Conservation (phyloP, 2,888 invertebrate genomes). For the Nomada flava region DNA sequence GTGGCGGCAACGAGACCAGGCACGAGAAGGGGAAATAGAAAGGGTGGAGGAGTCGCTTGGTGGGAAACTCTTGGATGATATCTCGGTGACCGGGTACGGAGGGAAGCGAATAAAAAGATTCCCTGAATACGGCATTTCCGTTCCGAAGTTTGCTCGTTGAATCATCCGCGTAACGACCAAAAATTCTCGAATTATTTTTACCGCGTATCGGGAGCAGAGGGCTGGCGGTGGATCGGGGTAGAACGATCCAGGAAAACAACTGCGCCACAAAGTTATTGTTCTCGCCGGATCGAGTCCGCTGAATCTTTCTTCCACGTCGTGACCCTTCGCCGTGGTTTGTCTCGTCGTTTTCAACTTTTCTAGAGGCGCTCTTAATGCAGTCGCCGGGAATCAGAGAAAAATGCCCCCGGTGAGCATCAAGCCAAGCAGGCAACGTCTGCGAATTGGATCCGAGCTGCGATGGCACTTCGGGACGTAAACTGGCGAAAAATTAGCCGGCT, state of each 20-base stretch:
- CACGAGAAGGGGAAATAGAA: neutral
- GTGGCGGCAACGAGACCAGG: neutral
- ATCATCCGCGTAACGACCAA: constrained; percentile 55
- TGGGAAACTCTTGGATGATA: constrained; percentile 41
- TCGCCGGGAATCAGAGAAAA: constrained; percentile 15
- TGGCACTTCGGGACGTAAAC: neutral
- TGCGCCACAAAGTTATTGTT: constrained; percentile 41
- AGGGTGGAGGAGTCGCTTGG: constrained; percentile 47
- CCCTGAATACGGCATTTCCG: constrained; percentile 45
- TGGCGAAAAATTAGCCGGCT: neutral
- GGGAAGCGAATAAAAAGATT: constrained; percentile 50
- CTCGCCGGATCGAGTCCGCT: constrained; percentile 23
- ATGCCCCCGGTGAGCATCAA: neutral
- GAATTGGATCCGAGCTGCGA: neutral
- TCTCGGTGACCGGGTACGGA: constrained; percentile 26
- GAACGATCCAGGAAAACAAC: constrained; percentile 1
- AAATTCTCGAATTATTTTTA: constrained; percentile 64
- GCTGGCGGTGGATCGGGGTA: neutral
- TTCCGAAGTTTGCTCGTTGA: constrained; percentile 40
- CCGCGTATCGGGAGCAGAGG: constrained; percentile 8
- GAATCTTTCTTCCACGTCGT: constrained; percentile 9
- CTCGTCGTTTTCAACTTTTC: neutral
- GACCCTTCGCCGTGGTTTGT: neutral
- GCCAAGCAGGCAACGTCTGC: neutral
- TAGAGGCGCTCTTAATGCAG: neutral